Percentiles rank a stretch among this genome's conserved stretches.
Conservation (phyloP, 2,888 invertebrate species). For the Ametastegia equiseti region DNA sequence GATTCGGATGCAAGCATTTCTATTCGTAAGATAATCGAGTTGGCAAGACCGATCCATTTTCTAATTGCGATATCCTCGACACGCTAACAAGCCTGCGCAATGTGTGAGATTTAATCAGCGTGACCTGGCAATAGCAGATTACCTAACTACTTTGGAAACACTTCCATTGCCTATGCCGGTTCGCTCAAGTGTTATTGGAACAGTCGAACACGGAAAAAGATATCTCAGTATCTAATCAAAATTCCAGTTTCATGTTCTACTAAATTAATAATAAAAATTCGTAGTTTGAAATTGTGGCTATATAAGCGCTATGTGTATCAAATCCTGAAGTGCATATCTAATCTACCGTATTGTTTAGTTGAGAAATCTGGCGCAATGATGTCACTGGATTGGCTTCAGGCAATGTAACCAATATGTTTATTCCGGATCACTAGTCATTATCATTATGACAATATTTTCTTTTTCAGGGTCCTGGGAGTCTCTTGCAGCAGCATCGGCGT, state of each 20-base stretch:
- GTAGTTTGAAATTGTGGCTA: neutral
- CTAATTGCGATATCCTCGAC: neutral
- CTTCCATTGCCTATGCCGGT: constrained; percentile 8
- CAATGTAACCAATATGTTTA: constrained; percentile 24
- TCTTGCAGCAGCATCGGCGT: constrained; percentile 66
- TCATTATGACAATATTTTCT: neutral
- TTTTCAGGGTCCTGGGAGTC: constrained; percentile 66
- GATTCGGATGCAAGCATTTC: neutral
- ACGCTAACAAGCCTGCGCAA: neutral
- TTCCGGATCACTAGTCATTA: neutral
- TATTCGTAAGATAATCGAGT: neutral
- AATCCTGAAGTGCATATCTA: neutral
- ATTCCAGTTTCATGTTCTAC: neutral
- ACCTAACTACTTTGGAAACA: neutral
- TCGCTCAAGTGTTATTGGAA: neutral
- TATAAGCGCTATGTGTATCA: neutral
- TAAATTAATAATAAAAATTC: neutral
- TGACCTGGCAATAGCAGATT: neutral
- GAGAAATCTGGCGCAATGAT: neutral
- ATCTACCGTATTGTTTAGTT: neutral
- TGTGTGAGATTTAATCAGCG: neutral
- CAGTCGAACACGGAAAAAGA: neutral
- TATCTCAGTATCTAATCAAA: neutral
- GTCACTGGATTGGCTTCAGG: neutral
- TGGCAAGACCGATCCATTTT: neutral